Evolutionary conservation across 2,888 invertebrate species (phyloP).

Genomic region (Harmothoe impar): DNA sequence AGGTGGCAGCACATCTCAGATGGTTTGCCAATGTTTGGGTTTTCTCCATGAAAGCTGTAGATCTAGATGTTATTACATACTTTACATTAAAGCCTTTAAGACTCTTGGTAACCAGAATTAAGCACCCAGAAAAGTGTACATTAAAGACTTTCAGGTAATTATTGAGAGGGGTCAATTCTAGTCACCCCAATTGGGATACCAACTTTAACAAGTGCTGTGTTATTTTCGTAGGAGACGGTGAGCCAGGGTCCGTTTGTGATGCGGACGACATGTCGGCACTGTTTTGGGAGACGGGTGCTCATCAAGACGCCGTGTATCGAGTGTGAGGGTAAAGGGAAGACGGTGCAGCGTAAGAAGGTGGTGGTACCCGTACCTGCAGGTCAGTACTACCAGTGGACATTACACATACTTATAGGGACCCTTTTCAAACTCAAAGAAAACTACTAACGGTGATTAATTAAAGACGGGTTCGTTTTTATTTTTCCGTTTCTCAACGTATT

Average conservation of each 20-base stretch:
- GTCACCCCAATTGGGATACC: too few relatives aligned
- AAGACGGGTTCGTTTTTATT: slow-evolving; percentile 4
- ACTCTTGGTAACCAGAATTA: too few relatives aligned
- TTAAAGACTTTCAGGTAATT: too few relatives aligned
- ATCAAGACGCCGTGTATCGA: slow-evolving; percentile 95
- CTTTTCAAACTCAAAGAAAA: slow-evolving; percentile 47
- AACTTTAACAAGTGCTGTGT: neutral
- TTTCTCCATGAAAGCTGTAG: too few relatives aligned
- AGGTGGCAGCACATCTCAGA: too few relatives aligned
- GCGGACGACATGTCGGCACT: slow-evolving; percentile 95
- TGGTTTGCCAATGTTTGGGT: too few relatives aligned
- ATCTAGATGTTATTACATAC: too few relatives aligned
- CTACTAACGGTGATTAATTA: neutral
- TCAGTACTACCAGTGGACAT: slow-evolving; percentile 72
- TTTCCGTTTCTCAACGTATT: too few relatives aligned
- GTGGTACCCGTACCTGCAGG: slow-evolving; percentile 96
- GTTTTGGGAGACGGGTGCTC: slow-evolving; percentile 87
- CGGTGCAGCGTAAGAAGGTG: slow-evolving; percentile 93
- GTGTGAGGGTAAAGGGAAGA: slow-evolving; percentile 96
- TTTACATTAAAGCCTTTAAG: too few relatives aligned
- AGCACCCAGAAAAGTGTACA: too few relatives aligned
- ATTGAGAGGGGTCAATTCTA: too few relatives aligned
- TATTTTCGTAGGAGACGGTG: slow-evolving; percentile 83
- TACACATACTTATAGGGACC: slow-evolving; percentile 20
- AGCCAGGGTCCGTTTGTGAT: slow-evolving; percentile 95